A percentile compares a stretch with the other conserved stretches of the same genome.
Evolutionary conservation across 1,140 invertebrate genomes (phyloP).

Genomic region (Drosophila mayri): DNA sequence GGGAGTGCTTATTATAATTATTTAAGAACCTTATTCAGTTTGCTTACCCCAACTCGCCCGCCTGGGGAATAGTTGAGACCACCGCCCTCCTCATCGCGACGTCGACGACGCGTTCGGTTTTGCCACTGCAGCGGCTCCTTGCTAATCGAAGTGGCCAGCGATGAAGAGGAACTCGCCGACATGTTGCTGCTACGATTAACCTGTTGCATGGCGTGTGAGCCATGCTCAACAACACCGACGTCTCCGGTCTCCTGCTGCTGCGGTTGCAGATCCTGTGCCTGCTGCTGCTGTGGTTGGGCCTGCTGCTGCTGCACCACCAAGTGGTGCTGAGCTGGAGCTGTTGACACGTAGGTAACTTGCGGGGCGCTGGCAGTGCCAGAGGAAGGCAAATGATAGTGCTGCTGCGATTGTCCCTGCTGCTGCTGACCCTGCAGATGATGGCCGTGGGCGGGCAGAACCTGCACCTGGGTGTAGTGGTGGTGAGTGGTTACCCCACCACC

Average conservation of each 20-base stretch:
- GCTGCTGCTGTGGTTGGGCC: constrained; percentile 15
- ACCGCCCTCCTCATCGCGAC: constrained; percentile 74
- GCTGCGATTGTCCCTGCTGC: constrained; percentile 56
- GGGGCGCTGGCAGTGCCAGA: constrained; percentile 65
- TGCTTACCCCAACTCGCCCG: constrained; percentile 75
- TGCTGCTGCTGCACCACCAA: constrained; percentile 55
- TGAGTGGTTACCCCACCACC: constrained; percentile 55
- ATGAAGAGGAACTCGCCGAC: constrained; percentile 70
- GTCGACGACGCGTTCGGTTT: constrained; percentile 73
- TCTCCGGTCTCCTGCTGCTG: constrained; percentile 55
- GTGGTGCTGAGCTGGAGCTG: constrained; percentile 56
- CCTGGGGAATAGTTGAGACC: constrained; percentile 72
- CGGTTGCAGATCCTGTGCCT: constrained; percentile 15
- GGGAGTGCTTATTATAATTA: neutral
- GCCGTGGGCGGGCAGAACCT: constrained; percentile 52
- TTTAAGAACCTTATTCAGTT: neutral
- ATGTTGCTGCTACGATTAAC: constrained; percentile 65
- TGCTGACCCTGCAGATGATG: constrained; percentile 66
- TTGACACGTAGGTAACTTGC: constrained; percentile 68
- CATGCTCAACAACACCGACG: constrained; percentile 47
- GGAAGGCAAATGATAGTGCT: constrained; percentile 81
- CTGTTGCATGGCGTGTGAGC: constrained; percentile 47
- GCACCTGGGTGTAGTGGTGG: constrained; percentile 73
- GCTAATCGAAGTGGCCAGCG: constrained; percentile 71
- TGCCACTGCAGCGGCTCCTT: constrained; percentile 75